Conservation (phyloP, 1,140 invertebrate genomes). For the Parasteatoda tepidariorum region DNA sequence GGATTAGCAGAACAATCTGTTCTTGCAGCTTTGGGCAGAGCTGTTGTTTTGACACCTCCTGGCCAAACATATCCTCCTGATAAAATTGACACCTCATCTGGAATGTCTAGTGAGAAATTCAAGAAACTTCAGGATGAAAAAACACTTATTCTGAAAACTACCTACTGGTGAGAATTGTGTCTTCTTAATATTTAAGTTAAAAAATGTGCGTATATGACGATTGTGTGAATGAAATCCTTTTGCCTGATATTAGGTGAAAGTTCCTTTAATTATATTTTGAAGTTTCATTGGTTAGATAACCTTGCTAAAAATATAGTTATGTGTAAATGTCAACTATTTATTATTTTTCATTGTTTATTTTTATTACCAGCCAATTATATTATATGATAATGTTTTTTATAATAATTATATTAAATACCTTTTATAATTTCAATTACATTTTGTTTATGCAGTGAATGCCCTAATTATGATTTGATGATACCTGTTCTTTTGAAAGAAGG, state of each 20-base stretch:
- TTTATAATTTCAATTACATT: no score
- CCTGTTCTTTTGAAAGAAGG: constrained; percentile 84
- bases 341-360: neutral
- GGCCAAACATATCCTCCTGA: constrained; percentile 77
- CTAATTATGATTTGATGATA: constrained; percentile 92
- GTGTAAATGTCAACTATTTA: neutral
- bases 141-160: constrained; percentile 87
- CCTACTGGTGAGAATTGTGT: constrained; percentile 81
- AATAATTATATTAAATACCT: neutral
- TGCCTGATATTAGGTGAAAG: no score
- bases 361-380: no score
- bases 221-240: no score
- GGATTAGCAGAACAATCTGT: constrained; percentile 97
- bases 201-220: no score
- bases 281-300: no score
- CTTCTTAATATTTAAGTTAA: constrained; percentile 1
- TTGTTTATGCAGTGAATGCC: constrained; percentile 83
- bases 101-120: constrained; percentile 76
- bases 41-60: constrained; percentile 80
- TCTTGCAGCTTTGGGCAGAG: constrained; percentile 86
- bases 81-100: constrained; percentile 75
- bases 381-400: neutral
- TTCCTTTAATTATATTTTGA: neutral
- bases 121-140: constrained; percentile 85
- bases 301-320: neutral